These are phyloP conservation scores for Hormaphis cornu DNA, from an alignment of 1,140 invertebrate genomes.

Conservation along the genomic window DNA sequence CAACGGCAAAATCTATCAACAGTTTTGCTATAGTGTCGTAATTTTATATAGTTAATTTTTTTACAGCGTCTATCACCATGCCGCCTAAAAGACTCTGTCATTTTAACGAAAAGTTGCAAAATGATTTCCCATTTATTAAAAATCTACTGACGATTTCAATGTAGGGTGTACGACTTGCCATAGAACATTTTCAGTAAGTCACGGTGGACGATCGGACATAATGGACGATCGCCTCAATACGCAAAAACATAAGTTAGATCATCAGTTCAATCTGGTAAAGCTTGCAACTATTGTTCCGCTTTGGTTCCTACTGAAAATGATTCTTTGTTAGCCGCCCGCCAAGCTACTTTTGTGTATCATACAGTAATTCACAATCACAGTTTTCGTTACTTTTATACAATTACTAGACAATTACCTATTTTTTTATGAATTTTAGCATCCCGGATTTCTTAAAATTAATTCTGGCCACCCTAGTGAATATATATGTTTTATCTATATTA, in stretches of 20 bases:
- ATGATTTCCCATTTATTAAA: neutral
- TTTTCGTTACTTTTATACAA: too few species aligned
- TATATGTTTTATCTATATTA: too few species aligned
- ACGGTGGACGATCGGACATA: too few species aligned
- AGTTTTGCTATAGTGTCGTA: neutral
- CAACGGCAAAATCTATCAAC: neutral
- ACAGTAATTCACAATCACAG: neutral
- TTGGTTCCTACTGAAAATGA: neutral
- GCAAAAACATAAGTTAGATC: neutral
- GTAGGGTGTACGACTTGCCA: neutral
- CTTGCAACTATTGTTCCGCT: neutral
- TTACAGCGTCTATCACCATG: neutral
- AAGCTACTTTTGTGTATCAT: neutral
- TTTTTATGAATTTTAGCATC: too few species aligned
- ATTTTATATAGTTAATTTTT: neutral
- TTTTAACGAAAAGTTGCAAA: neutral
- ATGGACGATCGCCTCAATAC: too few species aligned
- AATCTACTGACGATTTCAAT: neutral
- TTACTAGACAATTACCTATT: too few species aligned
- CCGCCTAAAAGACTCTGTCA: neutral
- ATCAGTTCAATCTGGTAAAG: neutral
- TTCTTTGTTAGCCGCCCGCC: neutral
- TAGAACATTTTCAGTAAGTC: neutral
- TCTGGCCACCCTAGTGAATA: too few species aligned
- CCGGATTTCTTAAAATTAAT: too few species aligned